Evolutionary conservation across 2,888 invertebrate genomes (phyloP), one percentile per base, ranked within the genome.

Genomic region (Netelia melanura): DNA sequence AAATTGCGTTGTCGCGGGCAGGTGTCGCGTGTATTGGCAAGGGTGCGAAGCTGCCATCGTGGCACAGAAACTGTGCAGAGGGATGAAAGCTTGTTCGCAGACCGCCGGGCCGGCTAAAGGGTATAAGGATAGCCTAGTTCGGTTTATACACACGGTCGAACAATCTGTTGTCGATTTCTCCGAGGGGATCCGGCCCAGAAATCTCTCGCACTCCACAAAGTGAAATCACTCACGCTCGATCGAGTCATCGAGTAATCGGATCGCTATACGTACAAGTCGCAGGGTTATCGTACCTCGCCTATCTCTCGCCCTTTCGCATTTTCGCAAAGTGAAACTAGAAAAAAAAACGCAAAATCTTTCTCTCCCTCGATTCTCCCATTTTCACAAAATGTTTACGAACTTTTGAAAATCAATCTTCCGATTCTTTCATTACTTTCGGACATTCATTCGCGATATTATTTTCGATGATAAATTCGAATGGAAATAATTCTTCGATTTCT

Each of bases 211-310:
- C 48, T 65, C 58, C 54, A 80, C 80, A 65, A 80, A 75, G 83
- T 83, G 75, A 64, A 83, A 83, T 83, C 79, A 79, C 75, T 80
- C 9, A 83, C 83, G 58, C 70, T 62, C 75, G 70, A 65, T 56
- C 74, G 79, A 48, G 70, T 70, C 71, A 71, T 80, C 64, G 79
- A 80, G 75, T 80, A 43, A 80, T 80, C 75, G 74, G 67, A 52
- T 70, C 72, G 48, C n/a, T 48, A 21, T 48, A 68, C 23, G 14
- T 17, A 64, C 61, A 10, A 48, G 6, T 5, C 38, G 48, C 48
- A 1, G 48, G 48, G 11, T 48, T 48, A 48, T 48, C 48, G 48
- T 14, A 48, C 10, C 14, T 48, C 14, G 8, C 0, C 10, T 48
- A 48, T 3, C 14, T 48, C 3, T 10, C 48, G 48, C 48, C 48